phyloP scores from a whole-genome alignment of 2,113 vertebrate genomes.

The Monopterus albus region DNA sequence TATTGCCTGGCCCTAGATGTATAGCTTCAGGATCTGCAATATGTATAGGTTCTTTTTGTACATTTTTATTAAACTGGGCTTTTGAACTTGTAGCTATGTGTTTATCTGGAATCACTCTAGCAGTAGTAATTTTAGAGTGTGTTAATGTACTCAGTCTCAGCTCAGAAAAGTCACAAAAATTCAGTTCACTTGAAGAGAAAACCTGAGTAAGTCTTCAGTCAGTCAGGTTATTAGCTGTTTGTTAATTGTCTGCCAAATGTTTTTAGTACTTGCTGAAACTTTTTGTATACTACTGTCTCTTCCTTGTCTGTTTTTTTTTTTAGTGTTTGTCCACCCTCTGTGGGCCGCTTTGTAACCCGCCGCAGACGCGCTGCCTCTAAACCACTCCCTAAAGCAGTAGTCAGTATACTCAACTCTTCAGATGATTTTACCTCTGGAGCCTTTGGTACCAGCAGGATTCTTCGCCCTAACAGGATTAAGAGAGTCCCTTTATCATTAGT shows the following conservation, averaged over 20 bases:
- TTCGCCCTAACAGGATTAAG: neutral
- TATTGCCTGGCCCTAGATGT: no score
- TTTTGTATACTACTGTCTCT: no score
- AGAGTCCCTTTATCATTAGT: neutral
- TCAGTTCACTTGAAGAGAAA: conserved; percentile 6
- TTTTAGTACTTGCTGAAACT: neutral
- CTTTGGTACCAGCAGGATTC: neutral
- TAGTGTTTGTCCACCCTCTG: conserved; percentile 46
- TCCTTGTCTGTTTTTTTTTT: neutral
- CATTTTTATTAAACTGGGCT: neutral
- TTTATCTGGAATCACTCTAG: no score
- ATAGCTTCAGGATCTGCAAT: no score
- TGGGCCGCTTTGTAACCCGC: conserved; percentile 66
- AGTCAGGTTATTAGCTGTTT: neutral
- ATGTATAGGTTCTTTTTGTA: no score
- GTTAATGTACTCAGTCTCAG: neutral
- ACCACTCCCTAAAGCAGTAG: conserved; percentile 2
- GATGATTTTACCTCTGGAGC: conserved; percentile 63
- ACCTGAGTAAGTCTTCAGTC: conserved; percentile 32
- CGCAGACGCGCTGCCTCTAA: conserved; percentile 38
- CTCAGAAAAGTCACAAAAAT: neutral
- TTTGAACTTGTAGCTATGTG: no score
- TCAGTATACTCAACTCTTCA: conserved; percentile 61
- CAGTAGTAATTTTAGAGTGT: no score
- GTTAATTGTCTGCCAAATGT: neutral